Evolutionary conservation across 2,888 invertebrate genomes (phyloP), one percentile per base, ranked within the genome.

Genomic region (Stenchaetothrips biformis): DNA sequence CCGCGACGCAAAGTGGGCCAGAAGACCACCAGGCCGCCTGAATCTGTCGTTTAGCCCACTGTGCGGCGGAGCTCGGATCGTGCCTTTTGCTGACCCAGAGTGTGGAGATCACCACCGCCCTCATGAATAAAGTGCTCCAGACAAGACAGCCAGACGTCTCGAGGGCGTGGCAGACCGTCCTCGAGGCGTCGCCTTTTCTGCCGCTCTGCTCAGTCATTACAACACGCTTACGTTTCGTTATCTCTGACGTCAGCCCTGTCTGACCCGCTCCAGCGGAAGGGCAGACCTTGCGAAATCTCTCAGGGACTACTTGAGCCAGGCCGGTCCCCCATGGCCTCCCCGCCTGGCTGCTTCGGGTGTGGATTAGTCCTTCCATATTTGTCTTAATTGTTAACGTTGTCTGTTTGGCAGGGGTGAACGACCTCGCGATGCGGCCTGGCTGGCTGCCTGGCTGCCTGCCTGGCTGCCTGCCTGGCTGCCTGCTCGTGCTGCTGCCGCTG

Each of bases 381-480:
- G 13, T 53, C 18, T 53, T 53, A 53, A 53, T 18, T 53, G 53
- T 53, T 18, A 11, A 13, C 0, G 21, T 25, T 13, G 16, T 59
- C 59, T 59, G 59, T 7, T 74, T 74, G 21, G 21, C 67, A 74
- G 67, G 67, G 67, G 21, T 74, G 67, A 74, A 74, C 67, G 67
- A 25, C 67, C 67, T 74, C 8, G 67, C 21, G 25, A 74, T 74
- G 67, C 25, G 67, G 21, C 67, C 67, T 74, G 67, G 67, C 67
- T 74, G 67, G 21, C 25, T 21, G 67, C 67, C 67, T 21, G 67
- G 67, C 67, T 74, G 67, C 67, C n/a, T 74, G 67, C 67, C 67
- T 37, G 37, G 37, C 37, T 37, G 37, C 67, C 67, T 74, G 67
- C 67, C 67, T 37, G 37, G 37, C 37, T 37, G 37, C 67, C 67